Evolutionary conservation across 2,797 vertebrate species (phyloP).

Genomic region (Distichodus sexfasciatus): DNA sequence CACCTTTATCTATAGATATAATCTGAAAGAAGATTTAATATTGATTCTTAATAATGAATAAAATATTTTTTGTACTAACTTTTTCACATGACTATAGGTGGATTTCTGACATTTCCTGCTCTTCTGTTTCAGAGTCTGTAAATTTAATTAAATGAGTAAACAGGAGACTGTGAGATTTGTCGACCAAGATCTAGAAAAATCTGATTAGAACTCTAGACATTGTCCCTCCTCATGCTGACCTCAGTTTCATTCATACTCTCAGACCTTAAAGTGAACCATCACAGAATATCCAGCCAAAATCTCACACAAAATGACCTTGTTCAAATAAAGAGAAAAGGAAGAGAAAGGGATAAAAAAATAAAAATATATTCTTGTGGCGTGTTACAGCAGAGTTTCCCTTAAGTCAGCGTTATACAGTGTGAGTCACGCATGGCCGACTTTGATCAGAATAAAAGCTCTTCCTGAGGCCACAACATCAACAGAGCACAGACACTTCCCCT

Average conservation of each 20-base stretch:
- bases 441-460: background rate
- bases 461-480: background rate
- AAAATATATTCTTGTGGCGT: background rate
- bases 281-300: background rate
- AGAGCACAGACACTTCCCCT: background rate
- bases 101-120: no score
- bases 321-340: background rate
- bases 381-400: background rate
- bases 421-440: conserved; percentile 3
- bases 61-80: no score
- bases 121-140: no score
- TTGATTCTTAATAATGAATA: no score
- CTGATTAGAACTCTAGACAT: background rate
- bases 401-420: background rate
- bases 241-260: background rate
- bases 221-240: background rate
- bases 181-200: background rate
- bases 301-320: background rate
- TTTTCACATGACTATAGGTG: no score
- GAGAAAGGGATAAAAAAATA: background rate
- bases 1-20: no score
- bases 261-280: background rate
- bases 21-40: no score
- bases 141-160: background rate
- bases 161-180: background rate